Evolutionary conservation across 2,888 invertebrate genomes (phyloP).

Genomic region (Sthenelais limicola): DNA sequence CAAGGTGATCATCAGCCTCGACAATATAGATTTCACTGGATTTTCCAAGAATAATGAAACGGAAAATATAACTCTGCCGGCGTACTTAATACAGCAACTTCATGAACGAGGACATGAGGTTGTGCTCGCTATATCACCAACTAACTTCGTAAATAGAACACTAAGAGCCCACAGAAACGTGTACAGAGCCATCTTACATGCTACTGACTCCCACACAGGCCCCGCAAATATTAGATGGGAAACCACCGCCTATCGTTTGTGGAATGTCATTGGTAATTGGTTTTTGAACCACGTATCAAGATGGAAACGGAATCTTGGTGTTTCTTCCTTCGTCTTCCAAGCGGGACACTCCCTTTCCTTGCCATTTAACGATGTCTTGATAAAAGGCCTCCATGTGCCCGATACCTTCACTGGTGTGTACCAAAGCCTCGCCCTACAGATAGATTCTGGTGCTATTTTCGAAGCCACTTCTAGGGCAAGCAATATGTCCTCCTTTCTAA

Average conservation of each 20-base stretch:
- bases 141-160: slow-evolving; percentile 1
- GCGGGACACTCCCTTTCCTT: neutral
- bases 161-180: neutral
- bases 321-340: slow-evolving; percentile 27
- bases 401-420: slow-evolving; percentile 7
- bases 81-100: too few species aligned
- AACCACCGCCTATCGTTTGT: slow-evolving; percentile 1
- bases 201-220: neutral
- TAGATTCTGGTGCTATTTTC: slow-evolving; percentile 6
- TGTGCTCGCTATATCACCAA: slow-evolving; percentile 14
- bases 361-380: slow-evolving; percentile 21
- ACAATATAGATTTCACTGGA: too few species aligned
- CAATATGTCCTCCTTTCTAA: slow-evolving; percentile 20
- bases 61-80: too few species aligned
- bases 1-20: too few species aligned
- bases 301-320: neutral
- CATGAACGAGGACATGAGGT: too few species aligned
- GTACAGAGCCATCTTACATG: neutral
- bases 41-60: too few species aligned
- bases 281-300: neutral
- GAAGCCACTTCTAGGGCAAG: neutral
- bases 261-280: neutral
- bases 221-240: slow-evolving; percentile 18
- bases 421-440: slow-evolving; percentile 4
- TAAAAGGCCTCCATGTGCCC: slow-evolving; percentile 6